A percentile compares a stretch with the other conserved stretches of the same genome.
These are phyloP conservation scores for Streptopelia turtur DNA, from an alignment of 2,797 vertebrate species.

Conservation along the genomic window DNA sequence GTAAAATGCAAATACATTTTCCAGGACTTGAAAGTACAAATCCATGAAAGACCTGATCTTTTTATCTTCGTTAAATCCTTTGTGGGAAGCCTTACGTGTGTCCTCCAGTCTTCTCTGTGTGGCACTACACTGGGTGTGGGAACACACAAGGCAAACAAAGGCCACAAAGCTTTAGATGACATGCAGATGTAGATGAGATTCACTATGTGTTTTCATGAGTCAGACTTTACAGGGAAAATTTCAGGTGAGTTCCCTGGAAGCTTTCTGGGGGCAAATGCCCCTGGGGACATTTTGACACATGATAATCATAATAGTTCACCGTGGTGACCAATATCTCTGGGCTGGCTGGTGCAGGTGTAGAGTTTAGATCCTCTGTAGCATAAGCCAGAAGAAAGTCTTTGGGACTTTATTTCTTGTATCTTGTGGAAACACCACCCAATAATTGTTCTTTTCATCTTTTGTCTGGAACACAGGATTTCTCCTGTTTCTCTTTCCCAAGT, in stretches of 20 bases:
- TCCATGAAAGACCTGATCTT: neutral
- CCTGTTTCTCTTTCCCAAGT: neutral
- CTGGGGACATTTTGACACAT: rapidly evolving
- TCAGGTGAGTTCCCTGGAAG: neutral
- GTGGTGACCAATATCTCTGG: neutral
- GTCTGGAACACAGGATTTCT: neutral
- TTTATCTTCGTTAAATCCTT: neutral
- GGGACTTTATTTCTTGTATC: neutral
- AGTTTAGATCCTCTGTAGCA: neutral
- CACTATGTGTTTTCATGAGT: neutral
- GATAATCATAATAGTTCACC: neutral
- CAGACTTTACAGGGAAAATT: neutral
- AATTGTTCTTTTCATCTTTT: neutral
- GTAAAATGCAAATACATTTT: neutral
- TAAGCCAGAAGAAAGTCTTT: neutral
- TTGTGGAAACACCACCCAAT: neutral
- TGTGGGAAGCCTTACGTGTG: rapidly evolving
- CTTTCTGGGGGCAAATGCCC: neutral
- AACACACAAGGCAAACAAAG: neutral
- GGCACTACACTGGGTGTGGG: neutral
- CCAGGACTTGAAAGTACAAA: neutral
- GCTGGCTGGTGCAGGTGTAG: rapidly evolving
- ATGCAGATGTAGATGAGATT: neutral
- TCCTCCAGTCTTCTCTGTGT: neutral
- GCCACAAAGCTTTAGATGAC: neutral